Evolutionary conservation across 2,113 vertebrate genomes (phyloP).

Genomic region (Pitta sordida): DNA sequence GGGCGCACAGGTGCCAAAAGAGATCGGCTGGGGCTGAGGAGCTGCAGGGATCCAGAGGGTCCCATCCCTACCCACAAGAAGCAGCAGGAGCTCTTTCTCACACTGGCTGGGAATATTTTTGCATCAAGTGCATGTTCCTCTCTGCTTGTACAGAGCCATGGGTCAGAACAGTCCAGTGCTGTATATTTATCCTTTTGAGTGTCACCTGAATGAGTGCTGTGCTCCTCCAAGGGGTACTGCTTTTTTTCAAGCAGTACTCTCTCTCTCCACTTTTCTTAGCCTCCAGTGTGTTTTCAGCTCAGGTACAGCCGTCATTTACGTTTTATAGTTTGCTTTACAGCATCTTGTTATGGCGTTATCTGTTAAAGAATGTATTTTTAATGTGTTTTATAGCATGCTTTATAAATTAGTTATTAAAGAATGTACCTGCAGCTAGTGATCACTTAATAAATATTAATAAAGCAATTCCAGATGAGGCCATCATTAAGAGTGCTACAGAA

Average conservation of each 20-base stretch:
- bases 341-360: slow-evolving; percentile 62
- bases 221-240: background rate
- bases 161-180: background rate
- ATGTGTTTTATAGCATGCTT: slow-evolving; percentile 70
- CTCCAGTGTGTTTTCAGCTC: background rate
- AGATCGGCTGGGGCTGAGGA: background rate
- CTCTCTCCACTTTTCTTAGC: background rate
- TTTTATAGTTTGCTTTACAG: slow-evolving; percentile 53
- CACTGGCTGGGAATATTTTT: background rate
- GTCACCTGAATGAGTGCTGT: background rate
- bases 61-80: background rate
- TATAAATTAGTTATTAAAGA: slow-evolving; percentile 76
- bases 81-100: background rate
- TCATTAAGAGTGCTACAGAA: slow-evolving; percentile 33
- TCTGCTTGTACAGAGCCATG: background rate
- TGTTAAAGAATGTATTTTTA: slow-evolving; percentile 80
- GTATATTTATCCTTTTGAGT: background rate
- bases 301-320: slow-evolving; percentile 11
- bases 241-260: background rate
- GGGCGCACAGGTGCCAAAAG: background rate
- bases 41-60: background rate
- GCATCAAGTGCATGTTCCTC: fast-evolving
- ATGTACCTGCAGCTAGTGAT: slow-evolving; percentile 71
- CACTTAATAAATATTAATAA: slow-evolving; percentile 77
- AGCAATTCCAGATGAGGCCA: slow-evolving; percentile 66